Base-by-base conservation (phyloP, 2,888 invertebrate species). In the Stenodema calcarata region DNA sequence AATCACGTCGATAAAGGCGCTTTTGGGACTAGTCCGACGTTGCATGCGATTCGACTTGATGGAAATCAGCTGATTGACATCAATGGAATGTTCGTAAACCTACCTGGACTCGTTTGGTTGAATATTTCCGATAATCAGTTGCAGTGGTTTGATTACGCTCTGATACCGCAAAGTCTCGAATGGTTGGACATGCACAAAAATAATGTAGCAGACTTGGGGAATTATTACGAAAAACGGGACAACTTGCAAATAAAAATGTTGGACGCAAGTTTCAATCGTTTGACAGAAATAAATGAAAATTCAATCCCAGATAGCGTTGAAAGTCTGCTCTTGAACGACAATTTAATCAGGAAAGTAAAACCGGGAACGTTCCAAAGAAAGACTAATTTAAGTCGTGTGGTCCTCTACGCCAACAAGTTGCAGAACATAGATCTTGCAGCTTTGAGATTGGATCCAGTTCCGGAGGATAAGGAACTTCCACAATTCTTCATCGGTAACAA, bases 401-500 rank as follows among this genome's bases (percentile, higher is more conserved):
- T 97, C 91, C 95, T 97, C 93, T 97, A 97, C 91, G 96, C 96
- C 30, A 97, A 97, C 91, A 95, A 95, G 91, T 92, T 97, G 90
- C 94, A 95, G 90, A 95, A 95, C 90, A 93, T 97, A 92, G 96
- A 97, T 89, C 91, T 97, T 89, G 95, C 95, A 90, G 95, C 96
- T 89, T 92, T 97, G 89, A 94, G 96, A 86, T 93, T 97, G 89
- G 94, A 95, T n/a, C 93, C 94, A 84, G 94, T 96, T 89, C 94
- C 95, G 18, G 93, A 92, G 80, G 95, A 95, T 89, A 94, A 95
- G 90, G 93, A 94, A 23, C 92, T 96, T 89, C 97, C 97, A 0
- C 96, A 97, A 91, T 96, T 98, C 91, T 97, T 96, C 91, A 93
- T 98, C 89, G 97, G 96, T 88, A 96, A 96, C 84, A 98, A 98